These are phyloP conservation scores for Thalassoma bifasciatum DNA, from an alignment of 2,113 vertebrate species.

Conservation along the genomic window DNA sequence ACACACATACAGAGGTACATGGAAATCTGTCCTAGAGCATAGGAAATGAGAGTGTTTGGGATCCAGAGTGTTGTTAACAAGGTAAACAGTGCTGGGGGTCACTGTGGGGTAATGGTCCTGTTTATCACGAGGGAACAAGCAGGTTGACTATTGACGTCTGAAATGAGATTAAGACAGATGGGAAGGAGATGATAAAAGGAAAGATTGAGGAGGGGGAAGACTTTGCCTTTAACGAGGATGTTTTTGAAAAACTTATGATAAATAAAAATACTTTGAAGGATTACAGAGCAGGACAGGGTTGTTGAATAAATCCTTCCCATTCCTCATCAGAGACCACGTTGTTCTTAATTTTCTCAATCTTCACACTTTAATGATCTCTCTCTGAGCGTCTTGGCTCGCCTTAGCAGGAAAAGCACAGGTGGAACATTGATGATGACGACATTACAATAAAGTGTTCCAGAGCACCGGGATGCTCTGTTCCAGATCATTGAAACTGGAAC, in stretches of 20 bases:
- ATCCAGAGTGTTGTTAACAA: slow-evolving; percentile 61
- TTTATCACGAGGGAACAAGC: slow-evolving; percentile 70
- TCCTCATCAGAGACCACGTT: not conserved
- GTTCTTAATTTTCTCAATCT: not conserved
- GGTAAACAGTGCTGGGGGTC: slow-evolving; percentile 73
- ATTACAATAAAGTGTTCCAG: not conserved
- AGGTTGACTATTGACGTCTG: slow-evolving; percentile 76
- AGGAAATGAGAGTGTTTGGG: slow-evolving; percentile 79
- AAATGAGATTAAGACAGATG: slow-evolving; percentile 79
- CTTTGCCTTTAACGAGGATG: slow-evolving; percentile 29
- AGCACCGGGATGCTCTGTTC: slow-evolving; percentile 2
- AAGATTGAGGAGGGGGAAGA: slow-evolving; percentile 34
- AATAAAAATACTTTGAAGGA: slow-evolving; percentile 26
- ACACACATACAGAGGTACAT: slow-evolving; percentile 30
- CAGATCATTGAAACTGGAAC: slow-evolving; percentile 8
- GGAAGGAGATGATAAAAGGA: slow-evolving; percentile 61
- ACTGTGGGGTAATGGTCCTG: slow-evolving; percentile 69
- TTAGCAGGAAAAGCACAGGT: slow-evolving; percentile 24
- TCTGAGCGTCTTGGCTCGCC: slow-evolving; percentile 24
- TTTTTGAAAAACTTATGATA: slow-evolving; percentile 52
- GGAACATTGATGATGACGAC: slow-evolving; percentile 26
- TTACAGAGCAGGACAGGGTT: not conserved
- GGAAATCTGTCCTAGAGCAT: slow-evolving; percentile 47
- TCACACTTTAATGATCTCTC: slow-evolving; percentile 3
- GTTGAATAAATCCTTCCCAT: not conserved